A percentile compares a stretch with the other conserved stretches of the same genome.
phyloP scores from a whole-genome alignment of 2,113 vertebrate species.

The Poicephalus gulielmi region DNA sequence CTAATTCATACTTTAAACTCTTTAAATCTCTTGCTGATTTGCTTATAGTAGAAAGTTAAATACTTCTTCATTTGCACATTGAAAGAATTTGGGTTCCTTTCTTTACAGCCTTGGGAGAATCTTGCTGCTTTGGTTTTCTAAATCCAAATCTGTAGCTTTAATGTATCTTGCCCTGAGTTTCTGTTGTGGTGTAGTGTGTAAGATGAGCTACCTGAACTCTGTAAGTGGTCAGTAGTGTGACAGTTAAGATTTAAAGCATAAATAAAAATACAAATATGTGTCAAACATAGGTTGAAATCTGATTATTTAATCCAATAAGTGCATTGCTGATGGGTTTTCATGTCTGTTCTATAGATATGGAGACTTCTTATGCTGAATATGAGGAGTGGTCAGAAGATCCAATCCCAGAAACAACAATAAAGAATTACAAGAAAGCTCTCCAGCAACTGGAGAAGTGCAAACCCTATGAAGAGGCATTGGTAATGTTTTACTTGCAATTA shows the following conservation, averaged over 20 bases:
- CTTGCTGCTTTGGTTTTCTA: not conserved
- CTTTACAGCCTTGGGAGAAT: not conserved
- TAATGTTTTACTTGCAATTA: constrained; percentile 50
- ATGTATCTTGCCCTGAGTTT: not conserved
- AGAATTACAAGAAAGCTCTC: constrained; percentile 86
- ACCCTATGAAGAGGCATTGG: constrained; percentile 89
- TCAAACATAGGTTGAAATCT: not conserved
- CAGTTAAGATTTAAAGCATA: not conserved
- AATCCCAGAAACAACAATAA: constrained; percentile 73
- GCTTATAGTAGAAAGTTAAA: not conserved
- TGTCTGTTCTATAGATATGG: constrained; percentile 84
- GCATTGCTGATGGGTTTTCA: not conserved
- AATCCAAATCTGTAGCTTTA: not conserved
- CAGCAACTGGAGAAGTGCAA: constrained; percentile 87
- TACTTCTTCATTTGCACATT: not conserved
- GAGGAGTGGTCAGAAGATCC: constrained; percentile 92
- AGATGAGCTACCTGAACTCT: not conserved
- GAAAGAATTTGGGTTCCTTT: not conserved
- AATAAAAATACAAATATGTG: not conserved
- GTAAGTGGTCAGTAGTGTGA: not conserved
- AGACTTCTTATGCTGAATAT: constrained; percentile 88
- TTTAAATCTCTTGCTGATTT: not conserved
- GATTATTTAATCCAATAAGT: not conserved
- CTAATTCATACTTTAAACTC: not conserved
- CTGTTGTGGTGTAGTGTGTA: accelerated